Evolutionary conservation across 2,113 vertebrate genomes (phyloP).

Genomic region (Fukomys damarensis): DNA sequence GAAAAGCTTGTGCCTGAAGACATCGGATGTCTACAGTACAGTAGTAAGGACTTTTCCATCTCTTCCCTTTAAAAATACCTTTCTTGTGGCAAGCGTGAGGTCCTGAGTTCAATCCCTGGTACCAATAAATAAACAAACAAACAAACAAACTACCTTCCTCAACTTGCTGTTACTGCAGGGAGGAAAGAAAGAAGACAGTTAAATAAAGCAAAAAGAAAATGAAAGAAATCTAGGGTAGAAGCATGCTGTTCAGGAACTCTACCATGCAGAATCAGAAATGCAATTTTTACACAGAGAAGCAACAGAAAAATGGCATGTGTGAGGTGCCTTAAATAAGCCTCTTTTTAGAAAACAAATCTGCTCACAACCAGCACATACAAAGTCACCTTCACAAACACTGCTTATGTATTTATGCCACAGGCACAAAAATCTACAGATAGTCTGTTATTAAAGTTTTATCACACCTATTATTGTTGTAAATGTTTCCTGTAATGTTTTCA

Average conservation of each 20-base stretch:
- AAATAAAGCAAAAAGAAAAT: not conserved
- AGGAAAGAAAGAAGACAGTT: not conserved
- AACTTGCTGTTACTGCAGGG: not conserved
- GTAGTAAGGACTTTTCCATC: not conserved
- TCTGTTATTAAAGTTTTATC: constrained; percentile 52
- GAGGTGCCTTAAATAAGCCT: not conserved
- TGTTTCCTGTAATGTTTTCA: constrained; percentile 44
- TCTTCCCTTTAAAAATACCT: not conserved
- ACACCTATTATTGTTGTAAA: constrained; percentile 43
- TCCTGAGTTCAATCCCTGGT: no score
- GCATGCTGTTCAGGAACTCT: not conserved
- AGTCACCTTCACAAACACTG: not conserved
- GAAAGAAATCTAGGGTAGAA: not conserved
- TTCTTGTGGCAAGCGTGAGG: not conserved
- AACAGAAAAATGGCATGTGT: not conserved
- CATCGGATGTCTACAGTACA: not conserved
- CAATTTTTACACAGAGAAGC: not conserved
- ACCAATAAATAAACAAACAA: no score
- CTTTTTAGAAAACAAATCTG: constrained; percentile 45
- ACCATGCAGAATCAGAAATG: not conserved
- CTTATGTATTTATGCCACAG: constrained; percentile 24
- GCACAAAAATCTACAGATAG: constrained; percentile 50
- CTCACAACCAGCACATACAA: constrained; percentile 38
- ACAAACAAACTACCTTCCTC: not conserved
- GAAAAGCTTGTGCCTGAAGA: not conserved